Evolutionary conservation across 1,140 invertebrate species (phyloP).

Genomic region (Sitodiplosis mosellana): DNA sequence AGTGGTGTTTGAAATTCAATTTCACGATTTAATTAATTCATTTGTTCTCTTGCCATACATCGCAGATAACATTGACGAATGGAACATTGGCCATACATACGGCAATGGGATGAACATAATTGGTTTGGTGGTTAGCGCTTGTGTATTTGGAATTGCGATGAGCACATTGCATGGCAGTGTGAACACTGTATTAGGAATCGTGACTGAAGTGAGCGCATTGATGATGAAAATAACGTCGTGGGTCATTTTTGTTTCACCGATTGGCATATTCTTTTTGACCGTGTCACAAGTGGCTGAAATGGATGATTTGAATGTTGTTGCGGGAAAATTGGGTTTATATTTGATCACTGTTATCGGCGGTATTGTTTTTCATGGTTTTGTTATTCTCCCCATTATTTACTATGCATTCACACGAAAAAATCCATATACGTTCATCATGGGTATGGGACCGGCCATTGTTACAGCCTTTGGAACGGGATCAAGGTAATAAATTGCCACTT

Average conservation of each 20-base stretch:
- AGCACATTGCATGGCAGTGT: slow-evolving; percentile 32
- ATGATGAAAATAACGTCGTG: slow-evolving; percentile 57
- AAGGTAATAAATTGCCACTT: no score
- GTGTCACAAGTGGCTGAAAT: slow-evolving; percentile 63
- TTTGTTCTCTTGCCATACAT: no score
- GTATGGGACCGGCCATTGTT: slow-evolving; percentile 21
- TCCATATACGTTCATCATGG: slow-evolving; percentile 50
- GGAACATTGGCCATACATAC: slow-evolving; percentile 32
- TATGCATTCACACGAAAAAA: slow-evolving; percentile 42
- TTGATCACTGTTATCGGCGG: slow-evolving; percentile 61
- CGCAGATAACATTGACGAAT: slow-evolving; percentile 25
- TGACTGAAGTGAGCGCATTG: slow-evolving; percentile 39
- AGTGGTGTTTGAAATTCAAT: not conserved
- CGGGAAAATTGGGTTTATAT: slow-evolving; percentile 63
- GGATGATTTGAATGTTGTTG: slow-evolving; percentile 47
- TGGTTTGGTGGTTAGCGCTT: slow-evolving; percentile 48
- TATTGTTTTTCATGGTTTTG: slow-evolving; percentile 58
- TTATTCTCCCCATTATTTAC: slow-evolving; percentile 51
- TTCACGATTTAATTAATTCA: no score
- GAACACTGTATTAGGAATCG: slow-evolving; percentile 30
- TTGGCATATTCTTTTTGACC: slow-evolving; percentile 68
- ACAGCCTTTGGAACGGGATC: not conserved
- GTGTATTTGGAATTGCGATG: slow-evolving; percentile 44
- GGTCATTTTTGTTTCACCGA: slow-evolving; percentile 60
- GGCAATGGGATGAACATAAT: slow-evolving; percentile 44